Evolutionary conservation across 2,113 vertebrate species (phyloP), one percentile per base, ranked within the genome.

Genomic region (Bombycilla garrulus): DNA sequence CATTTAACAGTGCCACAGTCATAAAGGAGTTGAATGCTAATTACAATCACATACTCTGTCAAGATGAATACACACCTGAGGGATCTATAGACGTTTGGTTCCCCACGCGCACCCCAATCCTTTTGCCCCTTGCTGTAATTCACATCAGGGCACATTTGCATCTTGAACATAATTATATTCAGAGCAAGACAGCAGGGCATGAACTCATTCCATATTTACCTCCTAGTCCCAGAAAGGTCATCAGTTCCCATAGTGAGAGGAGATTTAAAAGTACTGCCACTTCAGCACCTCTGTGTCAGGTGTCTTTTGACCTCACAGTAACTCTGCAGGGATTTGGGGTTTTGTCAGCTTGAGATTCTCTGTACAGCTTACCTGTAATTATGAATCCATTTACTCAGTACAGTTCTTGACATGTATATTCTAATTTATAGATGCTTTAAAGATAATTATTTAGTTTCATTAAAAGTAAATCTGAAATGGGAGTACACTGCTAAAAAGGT

Each of bases 401-500:
- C 6, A 67, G 29, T 24, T 87, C 53, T 70, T 90, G 67, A 83
- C 28, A 40, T 31, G 11, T 8, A 86, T 77, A 88, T 95, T 64
- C 21, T 22, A 82, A 92, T 83, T 81, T 92, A 66, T 29, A 85
- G 76, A 77, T 83, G 73, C 33, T 72, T 92, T 81, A 86, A 92
- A 93, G 76, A 76, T 86, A 89, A 96, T 79, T 71, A 56, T 20
- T 88, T 93, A 51, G 89, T 93, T 90, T 77, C 56, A 74, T 81
- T 95, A 74, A 82, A 94, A 95, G 33, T 73, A 88, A 86, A 73
- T 81, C 74, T 90, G 79, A 91, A 93, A 78, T 36, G 31, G 26
- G 42, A 80, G 70, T 87, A 90, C 45, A 42, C 24, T 71, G 17
- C 60, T 83, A 40, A 51, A 83, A 25, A 29, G 20, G 38, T 62